Evolutionary conservation across 2,113 vertebrate genomes (phyloP).

Genomic region (Neolamprologus hecqui): DNA sequence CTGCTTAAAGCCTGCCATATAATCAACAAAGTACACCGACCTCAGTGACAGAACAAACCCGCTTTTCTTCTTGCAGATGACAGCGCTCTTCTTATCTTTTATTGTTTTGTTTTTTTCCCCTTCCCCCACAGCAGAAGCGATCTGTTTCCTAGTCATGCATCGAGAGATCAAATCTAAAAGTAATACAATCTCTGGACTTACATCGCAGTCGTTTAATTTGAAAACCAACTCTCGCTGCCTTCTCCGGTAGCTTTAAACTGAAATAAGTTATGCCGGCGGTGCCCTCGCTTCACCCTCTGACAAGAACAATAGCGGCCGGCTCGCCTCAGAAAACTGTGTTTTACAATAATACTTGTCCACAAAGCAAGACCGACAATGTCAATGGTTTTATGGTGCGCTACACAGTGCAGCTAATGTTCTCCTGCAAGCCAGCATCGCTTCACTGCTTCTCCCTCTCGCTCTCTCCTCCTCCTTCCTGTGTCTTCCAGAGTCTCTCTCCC

Average conservation of each 20-base stretch:
- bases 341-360: slow-evolving; percentile 48
- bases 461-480: neutral
- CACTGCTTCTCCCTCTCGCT: slow-evolving; percentile 2
- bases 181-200: slow-evolving; percentile 38
- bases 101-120: neutral
- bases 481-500: neutral
- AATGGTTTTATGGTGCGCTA: slow-evolving; percentile 46
- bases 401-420: slow-evolving; percentile 46
- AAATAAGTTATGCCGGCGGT: slow-evolving; percentile 21
- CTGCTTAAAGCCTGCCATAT: neutral
- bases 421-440: slow-evolving; percentile 8
- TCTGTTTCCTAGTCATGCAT: slow-evolving; percentile 30
- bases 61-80: neutral
- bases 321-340: slow-evolving; percentile 48
- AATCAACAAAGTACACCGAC: slow-evolving; percentile 5
- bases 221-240: neutral
- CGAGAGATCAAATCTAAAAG: slow-evolving; percentile 50
- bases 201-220: slow-evolving; percentile 31
- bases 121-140: neutral
- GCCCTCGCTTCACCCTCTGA: slow-evolving; percentile 39
- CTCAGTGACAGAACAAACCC: neutral
- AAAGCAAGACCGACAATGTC: slow-evolving; percentile 46
- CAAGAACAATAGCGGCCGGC: slow-evolving; percentile 40
- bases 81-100: neutral
- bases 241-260: neutral